These are phyloP conservation scores for Drosophila borborema DNA, from an alignment of 2,888 invertebrate species.

Conservation along the genomic window DNA sequence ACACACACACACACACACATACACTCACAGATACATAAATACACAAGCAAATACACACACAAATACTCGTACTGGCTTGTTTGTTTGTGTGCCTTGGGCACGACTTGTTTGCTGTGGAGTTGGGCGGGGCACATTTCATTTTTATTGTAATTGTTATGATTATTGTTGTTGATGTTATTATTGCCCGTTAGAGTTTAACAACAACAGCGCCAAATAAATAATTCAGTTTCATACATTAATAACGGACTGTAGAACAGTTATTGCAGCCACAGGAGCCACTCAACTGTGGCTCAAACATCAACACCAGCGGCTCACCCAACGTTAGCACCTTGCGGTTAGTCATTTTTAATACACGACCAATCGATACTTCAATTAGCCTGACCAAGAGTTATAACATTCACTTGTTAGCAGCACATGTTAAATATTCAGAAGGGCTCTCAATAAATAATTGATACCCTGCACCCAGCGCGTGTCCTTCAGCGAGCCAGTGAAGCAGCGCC, in stretches of 20 bases:
- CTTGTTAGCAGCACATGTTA: constrained; percentile 21
- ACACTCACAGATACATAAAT: background rate
- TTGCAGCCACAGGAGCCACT: constrained; percentile 5
- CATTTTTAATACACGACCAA: constrained; percentile 38
- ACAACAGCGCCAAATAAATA: constrained; percentile 57
- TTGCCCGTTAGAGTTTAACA: constrained; percentile 45
- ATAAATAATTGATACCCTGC: constrained; percentile 2
- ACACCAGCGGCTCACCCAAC: constrained; percentile 9
- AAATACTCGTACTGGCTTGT: background rate
- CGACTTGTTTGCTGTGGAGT: background rate
- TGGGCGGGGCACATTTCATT: constrained; percentile 40
- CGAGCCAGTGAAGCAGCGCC: background rate
- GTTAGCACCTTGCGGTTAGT: constrained; percentile 24
- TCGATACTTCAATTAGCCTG: constrained; percentile 37
- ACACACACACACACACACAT: constrained; percentile 6
- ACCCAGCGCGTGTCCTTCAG: constrained; percentile 4
- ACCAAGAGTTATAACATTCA: constrained; percentile 2
- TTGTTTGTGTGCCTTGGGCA: constrained; percentile 11
- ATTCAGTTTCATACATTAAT: constrained; percentile 62
- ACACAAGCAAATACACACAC: background rate
- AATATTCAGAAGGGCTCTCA: background rate
- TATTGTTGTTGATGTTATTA: constrained; percentile 43
- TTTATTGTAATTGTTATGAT: constrained; percentile 63
- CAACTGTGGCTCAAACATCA: background rate
- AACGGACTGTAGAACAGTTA: constrained; percentile 33